phyloP scores from a whole-genome alignment of 53 echinoderm and acorn worm genomes.

The Temnopleurus reevesii region DNA sequence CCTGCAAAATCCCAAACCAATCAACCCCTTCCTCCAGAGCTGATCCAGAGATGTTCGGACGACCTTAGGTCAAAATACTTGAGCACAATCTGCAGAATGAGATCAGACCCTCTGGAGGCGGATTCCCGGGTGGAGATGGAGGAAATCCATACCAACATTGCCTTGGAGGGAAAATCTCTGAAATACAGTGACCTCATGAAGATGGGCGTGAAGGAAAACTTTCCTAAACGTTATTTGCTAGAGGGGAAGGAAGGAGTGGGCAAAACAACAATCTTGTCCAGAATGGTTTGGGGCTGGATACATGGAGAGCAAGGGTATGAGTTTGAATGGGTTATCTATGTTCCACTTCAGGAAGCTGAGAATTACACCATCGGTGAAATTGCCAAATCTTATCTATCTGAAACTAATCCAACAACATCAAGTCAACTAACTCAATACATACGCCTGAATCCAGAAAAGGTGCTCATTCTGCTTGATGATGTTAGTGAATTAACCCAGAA shows the following conservation, averaged over 20 bases:
- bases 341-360: background rate
- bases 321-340: background rate
- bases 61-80: background rate
- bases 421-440: background rate
- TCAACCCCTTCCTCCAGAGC: background rate
- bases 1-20: background rate
- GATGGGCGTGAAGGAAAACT: background rate
- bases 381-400: background rate
- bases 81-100: background rate
- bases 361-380: background rate
- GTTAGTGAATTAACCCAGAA: background rate
- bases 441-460: background rate
- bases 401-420: background rate
- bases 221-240: background rate
- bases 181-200: background rate
- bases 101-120: background rate
- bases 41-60: background rate
- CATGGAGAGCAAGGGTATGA: background rate
- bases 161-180: background rate
- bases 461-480: background rate
- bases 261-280: constrained; percentile 1
- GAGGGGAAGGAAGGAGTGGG: background rate
- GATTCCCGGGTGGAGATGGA: no score
- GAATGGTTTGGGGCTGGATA: constrained; percentile 22
- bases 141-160: no score